Conservation (phyloP, 2,888 invertebrate genomes). For the Operophtera brumata region DNA sequence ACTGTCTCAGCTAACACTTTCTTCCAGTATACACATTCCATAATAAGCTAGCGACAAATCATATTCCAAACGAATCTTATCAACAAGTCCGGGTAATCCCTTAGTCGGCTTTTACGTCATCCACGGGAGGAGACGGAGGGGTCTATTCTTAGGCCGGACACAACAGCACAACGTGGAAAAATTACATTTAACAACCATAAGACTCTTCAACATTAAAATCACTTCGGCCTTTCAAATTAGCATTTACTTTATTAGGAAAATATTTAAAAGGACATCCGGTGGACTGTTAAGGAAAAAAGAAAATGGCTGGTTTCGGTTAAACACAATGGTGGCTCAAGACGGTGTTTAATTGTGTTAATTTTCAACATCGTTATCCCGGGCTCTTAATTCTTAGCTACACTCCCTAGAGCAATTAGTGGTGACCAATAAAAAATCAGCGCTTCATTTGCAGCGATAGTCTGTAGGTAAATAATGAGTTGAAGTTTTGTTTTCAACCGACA, state of each 20-base stretch:
- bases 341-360: slow-evolving; percentile 49
- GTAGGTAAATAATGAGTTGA: not conserved
- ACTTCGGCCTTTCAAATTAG: slow-evolving; percentile 19
- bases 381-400: slow-evolving; percentile 40
- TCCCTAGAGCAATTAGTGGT: slow-evolving; percentile 44
- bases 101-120: no score
- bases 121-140: no score
- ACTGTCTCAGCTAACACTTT: no score
- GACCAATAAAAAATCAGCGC: slow-evolving; percentile 38
- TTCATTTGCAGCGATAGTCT: slow-evolving; percentile 22
- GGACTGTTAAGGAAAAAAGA: slow-evolving; percentile 25
- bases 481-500: not conserved
- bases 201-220: slow-evolving; percentile 11
- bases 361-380: slow-evolving; percentile 44
- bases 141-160: no score
- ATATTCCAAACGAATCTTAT: no score
- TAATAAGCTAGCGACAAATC: no score
- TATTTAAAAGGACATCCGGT: slow-evolving; percentile 20
- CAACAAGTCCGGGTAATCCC: no score
- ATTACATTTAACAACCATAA: not conserved
- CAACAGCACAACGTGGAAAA: no score
- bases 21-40: no score
- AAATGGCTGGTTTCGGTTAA: slow-evolving; percentile 32
- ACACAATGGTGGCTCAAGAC: slow-evolving; percentile 38
- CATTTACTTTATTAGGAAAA: slow-evolving; percentile 28